These are phyloP conservation scores for Callithrix jacchus DNA, from an alignment of 2,113 vertebrate genomes.

Conservation along the genomic window DNA sequence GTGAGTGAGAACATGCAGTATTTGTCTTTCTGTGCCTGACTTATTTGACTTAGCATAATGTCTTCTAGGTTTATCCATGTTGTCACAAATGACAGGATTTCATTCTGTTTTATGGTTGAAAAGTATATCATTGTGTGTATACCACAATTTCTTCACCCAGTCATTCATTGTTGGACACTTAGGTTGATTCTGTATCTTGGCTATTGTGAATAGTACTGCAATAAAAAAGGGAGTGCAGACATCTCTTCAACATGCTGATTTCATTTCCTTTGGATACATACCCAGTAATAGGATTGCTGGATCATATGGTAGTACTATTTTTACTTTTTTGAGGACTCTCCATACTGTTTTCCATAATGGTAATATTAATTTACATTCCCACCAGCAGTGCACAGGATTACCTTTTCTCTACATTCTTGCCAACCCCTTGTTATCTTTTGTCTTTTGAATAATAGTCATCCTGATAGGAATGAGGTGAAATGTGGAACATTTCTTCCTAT, in stretches of 20 bases:
- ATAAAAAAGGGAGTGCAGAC: not conserved
- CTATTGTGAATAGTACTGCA: not conserved
- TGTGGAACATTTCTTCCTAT: not conserved
- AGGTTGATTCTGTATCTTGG: not conserved
- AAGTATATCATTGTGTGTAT: not conserved
- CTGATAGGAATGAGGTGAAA: not conserved
- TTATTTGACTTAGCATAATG: not conserved
- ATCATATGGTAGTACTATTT: not conserved
- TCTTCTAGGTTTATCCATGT: not conserved
- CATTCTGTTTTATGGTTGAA: not conserved
- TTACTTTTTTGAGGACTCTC: not conserved
- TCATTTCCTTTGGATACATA: not conserved
- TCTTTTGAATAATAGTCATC: not conserved
- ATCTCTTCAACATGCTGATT: not conserved
- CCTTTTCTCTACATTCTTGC: not conserved
- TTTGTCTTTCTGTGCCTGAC: not conserved
- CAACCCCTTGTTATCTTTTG: not conserved
- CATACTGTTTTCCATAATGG: not conserved
- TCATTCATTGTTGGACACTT: not conserved
- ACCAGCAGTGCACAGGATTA: not conserved
- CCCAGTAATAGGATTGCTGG: not conserved
- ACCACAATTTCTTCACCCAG: not conserved
- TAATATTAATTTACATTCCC: not conserved
- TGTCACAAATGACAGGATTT: not conserved
- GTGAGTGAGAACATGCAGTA: not conserved